phyloP scores from a whole-genome alignment of 2,888 invertebrate genomes.

The Subacronicta megacephala region DNA sequence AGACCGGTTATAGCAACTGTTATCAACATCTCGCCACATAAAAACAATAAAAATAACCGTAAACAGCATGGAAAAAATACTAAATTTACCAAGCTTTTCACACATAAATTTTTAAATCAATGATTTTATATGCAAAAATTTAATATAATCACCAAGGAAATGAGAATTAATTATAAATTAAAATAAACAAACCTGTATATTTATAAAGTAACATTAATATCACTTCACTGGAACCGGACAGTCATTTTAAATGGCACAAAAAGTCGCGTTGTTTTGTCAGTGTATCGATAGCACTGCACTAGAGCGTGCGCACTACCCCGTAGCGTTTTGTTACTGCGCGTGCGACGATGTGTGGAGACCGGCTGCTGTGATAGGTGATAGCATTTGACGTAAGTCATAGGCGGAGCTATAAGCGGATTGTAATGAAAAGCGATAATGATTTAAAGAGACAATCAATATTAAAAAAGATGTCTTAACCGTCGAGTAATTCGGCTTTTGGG shows the following conservation, averaged over 20 bases:
- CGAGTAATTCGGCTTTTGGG: no score
- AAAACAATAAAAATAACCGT: slow-evolving; percentile 12
- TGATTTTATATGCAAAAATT: not conserved
- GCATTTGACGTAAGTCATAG: slow-evolving; percentile 22
- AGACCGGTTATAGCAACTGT: slow-evolving; percentile 15
- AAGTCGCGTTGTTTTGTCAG: slow-evolving; percentile 21
- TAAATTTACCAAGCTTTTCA: not conserved
- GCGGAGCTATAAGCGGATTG: slow-evolving; percentile 18
- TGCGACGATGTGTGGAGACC: slow-evolving; percentile 27
- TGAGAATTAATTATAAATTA: slow-evolving; percentile 11
- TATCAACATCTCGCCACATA: slow-evolving; percentile 16
- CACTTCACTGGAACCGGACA: slow-evolving; percentile 30
- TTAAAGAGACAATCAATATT: not conserved
- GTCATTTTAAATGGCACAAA: slow-evolving; percentile 25
- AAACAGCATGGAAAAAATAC: not conserved
- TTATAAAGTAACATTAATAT: slow-evolving; percentile 4
- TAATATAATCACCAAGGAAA: not conserved
- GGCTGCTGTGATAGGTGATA: slow-evolving; percentile 45
- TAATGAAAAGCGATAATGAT: not conserved
- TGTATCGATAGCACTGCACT: not conserved
- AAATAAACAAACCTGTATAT: slow-evolving; percentile 38
- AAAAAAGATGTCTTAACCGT: no score
- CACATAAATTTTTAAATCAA: slow-evolving; percentile 14
- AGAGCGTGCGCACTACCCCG: slow-evolving; percentile 43
- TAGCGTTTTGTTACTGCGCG: slow-evolving; percentile 46